These are phyloP conservation scores for Synanthedon formicaeformis DNA, from an alignment of 2,888 invertebrate species.

Conservation along the genomic window DNA sequence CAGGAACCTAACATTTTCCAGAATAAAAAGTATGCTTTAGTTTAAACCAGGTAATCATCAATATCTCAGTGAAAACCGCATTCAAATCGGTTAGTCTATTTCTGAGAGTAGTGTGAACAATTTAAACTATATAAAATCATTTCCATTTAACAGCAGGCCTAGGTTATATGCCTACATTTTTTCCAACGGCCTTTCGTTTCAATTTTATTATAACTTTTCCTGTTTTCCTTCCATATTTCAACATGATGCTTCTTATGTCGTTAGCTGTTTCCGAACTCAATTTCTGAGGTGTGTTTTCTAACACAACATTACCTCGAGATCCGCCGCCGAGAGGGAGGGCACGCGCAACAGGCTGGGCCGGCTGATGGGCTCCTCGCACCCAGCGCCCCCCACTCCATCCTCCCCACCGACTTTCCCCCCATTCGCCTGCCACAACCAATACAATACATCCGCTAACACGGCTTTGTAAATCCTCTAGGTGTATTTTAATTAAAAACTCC, in stretches of 20 bases:
- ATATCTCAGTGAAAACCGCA: no score
- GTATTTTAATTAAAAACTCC: slow-evolving; percentile 11
- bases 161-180: no score
- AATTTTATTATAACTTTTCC: not conserved
- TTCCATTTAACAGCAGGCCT: no score
- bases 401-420: slow-evolving; percentile 36
- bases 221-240: not conserved
- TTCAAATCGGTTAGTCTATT: no score
- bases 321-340: slow-evolving; percentile 72
- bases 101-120: no score
- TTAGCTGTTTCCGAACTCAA: not conserved
- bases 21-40: no score
- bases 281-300: not conserved
- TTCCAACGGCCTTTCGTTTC: not conserved
- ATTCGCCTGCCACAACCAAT: slow-evolving; percentile 28
- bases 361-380: slow-evolving; percentile 55
- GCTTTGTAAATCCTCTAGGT: slow-evolving; percentile 13
- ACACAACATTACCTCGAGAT: slow-evolving; percentile 52
- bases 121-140: no score
- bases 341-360: slow-evolving; percentile 71
- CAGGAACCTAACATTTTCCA: no score
- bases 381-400: slow-evolving; percentile 27
- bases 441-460: slow-evolving; percentile 14
- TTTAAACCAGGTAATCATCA: no score
- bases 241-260: not conserved